These are phyloP conservation scores for Synanthedon andrenaeformis DNA, from an alignment of 2,888 invertebrate genomes.

Conservation along the genomic window DNA sequence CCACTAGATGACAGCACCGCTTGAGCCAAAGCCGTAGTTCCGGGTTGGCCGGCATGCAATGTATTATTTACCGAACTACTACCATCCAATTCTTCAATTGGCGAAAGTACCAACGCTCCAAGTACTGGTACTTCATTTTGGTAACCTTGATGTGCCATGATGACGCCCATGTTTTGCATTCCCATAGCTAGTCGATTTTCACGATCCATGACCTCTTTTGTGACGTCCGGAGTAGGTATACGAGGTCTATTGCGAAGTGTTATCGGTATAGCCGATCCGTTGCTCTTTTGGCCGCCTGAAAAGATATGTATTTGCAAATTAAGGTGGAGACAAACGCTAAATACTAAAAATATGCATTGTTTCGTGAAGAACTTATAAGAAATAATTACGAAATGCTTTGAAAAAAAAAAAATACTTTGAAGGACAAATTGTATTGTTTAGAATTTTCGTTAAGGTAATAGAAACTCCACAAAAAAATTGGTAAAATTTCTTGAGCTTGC, in stretches of 20 bases:
- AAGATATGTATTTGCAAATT: background rate
- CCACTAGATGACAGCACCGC: constrained; percentile 78
- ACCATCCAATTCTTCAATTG: constrained; percentile 86
- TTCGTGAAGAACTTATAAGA: too few relatives aligned
- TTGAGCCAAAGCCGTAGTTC: constrained; percentile 83
- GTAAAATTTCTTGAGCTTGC: background rate
- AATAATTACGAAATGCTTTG: too few relatives aligned
- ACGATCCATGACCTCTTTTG: constrained; percentile 81
- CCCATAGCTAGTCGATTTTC: constrained; percentile 74
- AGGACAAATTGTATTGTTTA: too few relatives aligned
- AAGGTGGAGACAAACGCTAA: background rate
- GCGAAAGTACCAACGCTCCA: constrained; percentile 81
- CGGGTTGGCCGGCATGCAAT: constrained; percentile 77
- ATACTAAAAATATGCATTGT: too few relatives aligned
- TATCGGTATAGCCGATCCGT: constrained; percentile 75
- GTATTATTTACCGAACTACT: constrained; percentile 81
- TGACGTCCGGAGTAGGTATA: constrained; percentile 89
- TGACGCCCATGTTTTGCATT: constrained; percentile 72
- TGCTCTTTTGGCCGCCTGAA: constrained; percentile 76
- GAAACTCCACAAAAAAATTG: too few relatives aligned
- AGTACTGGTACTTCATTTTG: constrained; percentile 78
- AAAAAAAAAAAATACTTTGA: too few relatives aligned
- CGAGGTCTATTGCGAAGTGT: constrained; percentile 85
- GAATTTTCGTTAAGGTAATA: too few relatives aligned
- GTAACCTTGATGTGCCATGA: constrained; percentile 76